Base-by-base conservation (phyloP, 2,797 vertebrate genomes). In the Sebastes hopkinsi region DNA sequence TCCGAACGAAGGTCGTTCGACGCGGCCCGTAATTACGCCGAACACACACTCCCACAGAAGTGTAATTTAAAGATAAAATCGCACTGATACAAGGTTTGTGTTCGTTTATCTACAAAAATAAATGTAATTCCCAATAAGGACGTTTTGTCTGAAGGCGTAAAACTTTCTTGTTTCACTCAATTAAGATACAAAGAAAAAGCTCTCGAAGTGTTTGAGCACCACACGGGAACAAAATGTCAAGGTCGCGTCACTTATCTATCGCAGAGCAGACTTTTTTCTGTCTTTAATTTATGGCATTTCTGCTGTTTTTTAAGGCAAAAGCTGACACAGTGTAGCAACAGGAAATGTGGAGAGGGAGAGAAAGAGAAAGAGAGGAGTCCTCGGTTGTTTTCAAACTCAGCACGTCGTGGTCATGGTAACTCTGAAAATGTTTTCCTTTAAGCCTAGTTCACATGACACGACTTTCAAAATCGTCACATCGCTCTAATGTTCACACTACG, bases 51-150 rank as follows among this genome's bases (percentile, higher is more conserved):
- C 77, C 58, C 32, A 25, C 52, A 20, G 36, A 62, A 58, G 76
- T 18, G 38, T 80, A 69, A 86, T 84, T 87, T 85, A 77, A 88
- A 87, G 88, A 89, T 84, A 81, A 54, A 23, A 84, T 80, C 65
- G 0, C 36, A n/a, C 16, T 16, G 30, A 69, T 23, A 42, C 42
- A 55, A 70, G 67, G 66, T 67, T 72, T 69, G 61, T 62, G 42
- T 62, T 76, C 11, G 3, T 76, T 78, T 72, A 88, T 86, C 80
- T 64, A 18, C 68, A 52, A 75, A 87, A 58, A 77, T 54, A 83
- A 73, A 72, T 80, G 67, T 14, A 72, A 70, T 80, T 75, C 58
- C 62, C 58, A 64, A 65, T 56, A 72, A 79, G 54, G 50, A 85
- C 13, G 5, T 77, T 72, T 76, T 38, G 27, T 70, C 20, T 56